phyloP scores from a whole-genome alignment of 2,797 vertebrate genomes.

The Cheirogaleus major region DNA sequence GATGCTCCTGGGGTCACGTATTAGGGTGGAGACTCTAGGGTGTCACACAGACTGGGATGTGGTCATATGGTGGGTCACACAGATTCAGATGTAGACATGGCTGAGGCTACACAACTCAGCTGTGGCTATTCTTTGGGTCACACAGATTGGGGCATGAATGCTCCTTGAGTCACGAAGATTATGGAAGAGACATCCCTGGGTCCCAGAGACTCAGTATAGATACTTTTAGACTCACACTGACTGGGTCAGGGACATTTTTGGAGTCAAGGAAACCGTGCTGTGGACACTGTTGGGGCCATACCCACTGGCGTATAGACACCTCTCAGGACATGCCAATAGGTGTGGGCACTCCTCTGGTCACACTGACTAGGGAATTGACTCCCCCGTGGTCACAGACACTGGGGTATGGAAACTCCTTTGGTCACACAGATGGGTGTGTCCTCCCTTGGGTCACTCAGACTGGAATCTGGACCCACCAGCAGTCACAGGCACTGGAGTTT shows the following conservation, averaged over 20 bases:
- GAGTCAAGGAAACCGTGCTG: neutral
- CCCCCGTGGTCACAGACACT: neutral
- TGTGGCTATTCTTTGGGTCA: neutral
- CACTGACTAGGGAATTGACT: neutral
- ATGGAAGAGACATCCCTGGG: neutral
- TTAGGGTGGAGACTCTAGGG: neutral
- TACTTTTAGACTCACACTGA: neutral
- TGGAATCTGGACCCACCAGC: neutral
- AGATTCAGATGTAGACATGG: neutral
- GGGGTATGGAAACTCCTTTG: neutral
- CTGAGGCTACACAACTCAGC: neutral
- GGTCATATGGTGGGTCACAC: neutral
- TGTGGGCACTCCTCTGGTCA: neutral
- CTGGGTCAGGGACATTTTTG: neutral
- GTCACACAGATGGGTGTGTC: neutral
- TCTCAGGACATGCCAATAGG: neutral
- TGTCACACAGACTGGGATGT: neutral
- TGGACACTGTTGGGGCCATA: neutral
- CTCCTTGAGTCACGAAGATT: neutral
- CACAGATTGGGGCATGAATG: neutral
- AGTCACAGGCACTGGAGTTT: neutral
- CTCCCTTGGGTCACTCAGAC: neutral
- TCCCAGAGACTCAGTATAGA: neutral
- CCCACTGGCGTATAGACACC: neutral
- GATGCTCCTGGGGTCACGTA: neutral